Conservation (phyloP, 2,888 invertebrate genomes). For the Leptopilina drosophilae region DNA sequence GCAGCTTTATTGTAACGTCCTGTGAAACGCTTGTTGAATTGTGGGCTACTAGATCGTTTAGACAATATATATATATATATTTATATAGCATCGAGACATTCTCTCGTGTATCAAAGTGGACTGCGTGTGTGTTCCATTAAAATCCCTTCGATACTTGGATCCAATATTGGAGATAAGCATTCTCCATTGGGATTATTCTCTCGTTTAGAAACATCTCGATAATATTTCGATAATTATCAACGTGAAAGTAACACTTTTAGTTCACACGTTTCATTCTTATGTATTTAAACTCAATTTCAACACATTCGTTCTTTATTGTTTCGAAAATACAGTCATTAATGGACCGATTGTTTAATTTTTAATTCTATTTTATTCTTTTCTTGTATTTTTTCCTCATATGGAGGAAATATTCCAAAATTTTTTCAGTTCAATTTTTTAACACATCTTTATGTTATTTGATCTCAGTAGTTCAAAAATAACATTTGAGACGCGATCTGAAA, state of each 20-base stretch:
- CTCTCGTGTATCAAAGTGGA: too few relatives aligned
- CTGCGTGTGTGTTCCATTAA: constrained; percentile 56
- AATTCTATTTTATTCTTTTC: too few relatives aligned
- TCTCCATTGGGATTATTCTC: constrained; percentile 57
- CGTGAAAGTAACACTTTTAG: constrained; percentile 49
- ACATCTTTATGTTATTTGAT: too few relatives aligned
- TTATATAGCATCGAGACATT: not conserved
- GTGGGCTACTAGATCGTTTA: constrained; percentile 30
- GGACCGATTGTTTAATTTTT: too few relatives aligned
- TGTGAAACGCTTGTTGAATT: constrained; percentile 36
- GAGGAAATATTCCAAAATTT: too few relatives aligned
- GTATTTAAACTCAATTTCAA: not conserved
- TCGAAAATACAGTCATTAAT: too few relatives aligned
- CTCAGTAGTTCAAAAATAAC: too few relatives aligned
- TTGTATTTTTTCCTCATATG: too few relatives aligned
- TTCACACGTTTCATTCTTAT: too few relatives aligned
- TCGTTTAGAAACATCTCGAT: constrained; percentile 59
- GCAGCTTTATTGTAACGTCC: constrained; percentile 63
- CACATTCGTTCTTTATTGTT: not conserved
- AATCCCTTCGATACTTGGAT: constrained; percentile 51
- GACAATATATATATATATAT: not conserved
- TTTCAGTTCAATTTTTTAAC: too few relatives aligned
- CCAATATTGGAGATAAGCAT: constrained; percentile 52
- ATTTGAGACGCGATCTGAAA: too few relatives aligned
- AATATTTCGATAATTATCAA: constrained; percentile 58